These are phyloP conservation scores for Macrobrachium rosenbergii DNA, from an alignment of 1,140 invertebrate species.

Conservation along the genomic window DNA sequence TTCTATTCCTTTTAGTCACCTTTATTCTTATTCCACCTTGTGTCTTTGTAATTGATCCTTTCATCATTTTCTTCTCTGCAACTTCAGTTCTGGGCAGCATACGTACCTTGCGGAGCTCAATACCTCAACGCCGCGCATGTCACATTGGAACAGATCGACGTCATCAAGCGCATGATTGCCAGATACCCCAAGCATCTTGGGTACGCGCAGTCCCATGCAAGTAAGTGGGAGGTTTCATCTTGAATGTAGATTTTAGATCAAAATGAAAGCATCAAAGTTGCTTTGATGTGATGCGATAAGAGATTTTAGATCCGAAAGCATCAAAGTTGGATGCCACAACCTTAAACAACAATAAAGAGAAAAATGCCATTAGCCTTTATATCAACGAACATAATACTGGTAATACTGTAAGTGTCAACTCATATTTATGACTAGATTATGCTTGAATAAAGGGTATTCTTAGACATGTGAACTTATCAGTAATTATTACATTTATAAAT, in stretches of 20 bases:
- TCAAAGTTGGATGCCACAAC: no score
- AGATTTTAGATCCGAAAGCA: no score
- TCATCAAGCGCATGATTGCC: conserved; percentile 68
- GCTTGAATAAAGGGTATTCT: no score
- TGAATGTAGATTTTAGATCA: not conserved
- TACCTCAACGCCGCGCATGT: conserved; percentile 71
- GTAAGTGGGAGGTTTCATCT: conserved; percentile 42
- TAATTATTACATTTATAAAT: no score
- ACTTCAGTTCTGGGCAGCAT: conserved; percentile 72
- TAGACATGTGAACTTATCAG: no score
- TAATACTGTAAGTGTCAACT: no score
- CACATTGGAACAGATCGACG: conserved; percentile 71
- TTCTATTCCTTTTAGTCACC: not conserved
- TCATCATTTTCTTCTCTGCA: not conserved
- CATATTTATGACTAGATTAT: no score
- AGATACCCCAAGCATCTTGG: conserved; percentile 63
- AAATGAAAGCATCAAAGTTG: no score
- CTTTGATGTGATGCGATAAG: no score
- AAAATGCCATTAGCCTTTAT: no score
- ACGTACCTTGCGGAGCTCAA: conserved; percentile 69
- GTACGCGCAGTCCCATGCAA: conserved; percentile 62
- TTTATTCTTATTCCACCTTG: not conserved
- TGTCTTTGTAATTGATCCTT: not conserved
- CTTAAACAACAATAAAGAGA: no score
- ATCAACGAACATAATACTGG: no score